These are phyloP conservation scores for Gastrophysa polygoni DNA, from an alignment of 2,888 invertebrate species.

Conservation along the genomic window DNA sequence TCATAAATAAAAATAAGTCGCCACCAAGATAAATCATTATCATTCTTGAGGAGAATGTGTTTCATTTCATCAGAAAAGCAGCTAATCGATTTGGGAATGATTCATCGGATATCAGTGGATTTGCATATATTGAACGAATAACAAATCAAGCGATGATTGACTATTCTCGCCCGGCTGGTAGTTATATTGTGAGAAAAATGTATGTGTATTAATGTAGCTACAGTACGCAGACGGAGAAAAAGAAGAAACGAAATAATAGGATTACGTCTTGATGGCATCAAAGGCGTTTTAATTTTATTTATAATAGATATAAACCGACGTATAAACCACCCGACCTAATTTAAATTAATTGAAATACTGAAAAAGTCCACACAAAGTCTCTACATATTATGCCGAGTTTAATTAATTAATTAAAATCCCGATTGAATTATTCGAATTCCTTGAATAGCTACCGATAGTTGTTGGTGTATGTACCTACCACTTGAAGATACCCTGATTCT, in stretches of 20 bases:
- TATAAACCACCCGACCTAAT: neutral
- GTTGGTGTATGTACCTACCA: neutral
- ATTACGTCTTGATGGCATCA: neutral
- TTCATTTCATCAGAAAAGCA: neutral
- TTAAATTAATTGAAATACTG: neutral
- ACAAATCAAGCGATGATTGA: too few species aligned
- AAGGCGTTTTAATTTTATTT: neutral
- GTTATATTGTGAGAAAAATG: neutral
- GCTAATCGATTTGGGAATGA: neutral
- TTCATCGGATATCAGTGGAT: neutral
- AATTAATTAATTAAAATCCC: neutral
- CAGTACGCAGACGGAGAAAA: neutral
- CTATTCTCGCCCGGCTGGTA: neutral
- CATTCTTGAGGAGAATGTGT: neutral
- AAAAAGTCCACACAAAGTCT: neutral
- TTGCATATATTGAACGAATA: neutral
- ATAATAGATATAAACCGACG: too few species aligned
- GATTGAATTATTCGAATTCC: neutral
- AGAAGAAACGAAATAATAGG: neutral
- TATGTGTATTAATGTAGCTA: neutral
- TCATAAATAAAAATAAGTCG: constrained; percentile 19
- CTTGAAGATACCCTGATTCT: neutral
- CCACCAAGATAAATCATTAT: neutral
- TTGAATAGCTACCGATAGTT: neutral
- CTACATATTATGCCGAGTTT: neutral